Evolutionary conservation across 2,888 invertebrate species (phyloP).

Genomic region (Drosophila neonasuta): DNA sequence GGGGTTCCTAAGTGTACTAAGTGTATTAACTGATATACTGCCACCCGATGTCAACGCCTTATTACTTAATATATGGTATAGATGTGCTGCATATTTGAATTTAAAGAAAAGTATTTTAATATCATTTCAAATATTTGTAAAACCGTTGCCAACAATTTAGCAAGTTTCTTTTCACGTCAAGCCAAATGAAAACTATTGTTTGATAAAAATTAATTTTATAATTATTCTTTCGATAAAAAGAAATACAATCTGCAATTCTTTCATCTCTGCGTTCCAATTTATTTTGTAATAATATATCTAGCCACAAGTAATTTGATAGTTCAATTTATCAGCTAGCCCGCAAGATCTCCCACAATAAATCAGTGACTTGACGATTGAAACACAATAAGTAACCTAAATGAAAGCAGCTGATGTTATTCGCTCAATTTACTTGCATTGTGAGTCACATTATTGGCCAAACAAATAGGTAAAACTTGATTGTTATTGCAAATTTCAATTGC

Average conservation of each 20-base stretch:
- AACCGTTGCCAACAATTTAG: slow-evolving; percentile 36
- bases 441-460: slow-evolving; percentile 48
- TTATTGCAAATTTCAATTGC: slow-evolving; percentile 60
- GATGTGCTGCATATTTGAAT: slow-evolving; percentile 3
- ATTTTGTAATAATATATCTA: neutral
- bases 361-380: slow-evolving; percentile 6
- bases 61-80: slow-evolving; percentile 10
- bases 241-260: neutral
- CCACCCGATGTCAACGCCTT: slow-evolving; percentile 46
- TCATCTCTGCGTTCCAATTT: neutral
- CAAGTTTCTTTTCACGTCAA: neutral
- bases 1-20: neutral
- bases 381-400: slow-evolving; percentile 14
- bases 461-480: slow-evolving; percentile 49
- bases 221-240: neutral
- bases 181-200: neutral
- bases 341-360: slow-evolving; percentile 3
- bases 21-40: neutral
- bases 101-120: slow-evolving; percentile 37
- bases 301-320: too few relatives aligned
- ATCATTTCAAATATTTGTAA: slow-evolving; percentile 35
- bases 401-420: slow-evolving; percentile 46
- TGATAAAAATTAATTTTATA: neutral
- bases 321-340: neutral
- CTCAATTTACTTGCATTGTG: slow-evolving; percentile 38